Evolutionary conservation across 1,140 invertebrate species (phyloP).

Genomic region (Orchestia grillus): DNA sequence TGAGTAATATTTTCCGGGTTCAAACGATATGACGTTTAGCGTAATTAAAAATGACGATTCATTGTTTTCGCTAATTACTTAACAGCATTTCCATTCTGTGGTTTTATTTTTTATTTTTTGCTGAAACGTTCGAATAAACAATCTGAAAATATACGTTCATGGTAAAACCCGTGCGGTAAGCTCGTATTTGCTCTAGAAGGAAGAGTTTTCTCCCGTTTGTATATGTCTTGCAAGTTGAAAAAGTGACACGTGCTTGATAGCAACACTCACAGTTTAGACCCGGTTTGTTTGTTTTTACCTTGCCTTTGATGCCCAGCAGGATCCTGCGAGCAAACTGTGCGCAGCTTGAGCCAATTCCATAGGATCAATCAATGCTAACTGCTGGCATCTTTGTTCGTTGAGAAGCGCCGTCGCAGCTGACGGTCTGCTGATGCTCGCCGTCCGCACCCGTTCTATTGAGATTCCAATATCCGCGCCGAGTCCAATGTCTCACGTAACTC

Average conservation of each 20-base stretch:
- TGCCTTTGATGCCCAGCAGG: neutral
- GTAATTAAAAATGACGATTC: no score
- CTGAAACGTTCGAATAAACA: no score
- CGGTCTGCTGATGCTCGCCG: neutral
- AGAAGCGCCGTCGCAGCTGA: constrained; percentile 5
- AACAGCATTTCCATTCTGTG: no score
- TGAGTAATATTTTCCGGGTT: neutral
- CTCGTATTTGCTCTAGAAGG: no score
- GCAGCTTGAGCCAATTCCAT: neutral
- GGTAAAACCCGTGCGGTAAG: no score
- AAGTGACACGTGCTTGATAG: neutral
- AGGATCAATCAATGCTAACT: constrained; percentile 37
- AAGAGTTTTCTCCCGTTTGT: neutral
- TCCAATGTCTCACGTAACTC: constrained; percentile 43
- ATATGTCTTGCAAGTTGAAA: neutral
- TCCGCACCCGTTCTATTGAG: constrained; percentile 20
- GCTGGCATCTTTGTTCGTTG: constrained; percentile 36
- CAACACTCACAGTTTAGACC: neutral
- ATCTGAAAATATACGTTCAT: no score
- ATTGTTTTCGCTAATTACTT: no score
- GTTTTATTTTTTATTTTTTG: neutral
- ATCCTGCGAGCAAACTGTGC: neutral
- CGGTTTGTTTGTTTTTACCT: neutral
- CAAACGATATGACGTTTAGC: neutral
- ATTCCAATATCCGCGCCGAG: constrained; percentile 35